These are phyloP conservation scores for Styela plicata DNA, from an alignment of 23 tunicate genomes.

Conservation along the genomic window DNA sequence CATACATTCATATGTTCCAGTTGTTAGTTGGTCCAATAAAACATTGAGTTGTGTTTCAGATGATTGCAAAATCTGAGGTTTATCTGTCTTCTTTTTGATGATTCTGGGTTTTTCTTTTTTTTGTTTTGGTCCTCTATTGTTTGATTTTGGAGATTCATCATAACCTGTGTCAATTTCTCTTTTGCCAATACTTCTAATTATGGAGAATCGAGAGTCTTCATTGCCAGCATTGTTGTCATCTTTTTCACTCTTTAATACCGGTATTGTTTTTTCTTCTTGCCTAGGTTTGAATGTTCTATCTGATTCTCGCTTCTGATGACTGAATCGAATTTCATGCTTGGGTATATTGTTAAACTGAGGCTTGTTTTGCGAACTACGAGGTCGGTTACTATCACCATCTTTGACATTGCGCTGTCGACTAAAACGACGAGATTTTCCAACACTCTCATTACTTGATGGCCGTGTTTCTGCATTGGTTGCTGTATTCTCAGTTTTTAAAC, in stretches of 20 bases:
- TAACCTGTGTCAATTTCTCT: conserved; percentile 10
- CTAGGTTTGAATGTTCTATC: neutral
- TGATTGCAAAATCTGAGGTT: conserved; percentile 35
- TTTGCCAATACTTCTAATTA: conserved; percentile 8
- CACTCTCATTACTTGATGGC: conserved; percentile 12
- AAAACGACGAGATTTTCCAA: conserved; percentile 55
- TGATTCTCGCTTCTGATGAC: conserved; percentile 50
- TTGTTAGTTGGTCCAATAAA: conserved; percentile 60
- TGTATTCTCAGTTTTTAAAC: neutral
- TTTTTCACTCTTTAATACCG: neutral
- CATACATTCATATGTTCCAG: conserved; percentile 86
- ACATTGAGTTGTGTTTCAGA: conserved; percentile 52
- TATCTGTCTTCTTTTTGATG: conserved; percentile 13
- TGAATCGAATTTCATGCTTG: conserved; percentile 53
- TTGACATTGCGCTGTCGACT: conserved; percentile 50
- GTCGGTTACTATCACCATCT: conserved; percentile 33
- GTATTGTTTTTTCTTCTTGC: neutral
- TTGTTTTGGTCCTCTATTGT: neutral
- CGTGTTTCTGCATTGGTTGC: conserved; percentile 2
- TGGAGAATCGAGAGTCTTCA: neutral
- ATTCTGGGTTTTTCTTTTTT: neutral
- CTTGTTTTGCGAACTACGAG: conserved; percentile 25
- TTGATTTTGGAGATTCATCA: neutral
- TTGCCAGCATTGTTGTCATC: neutral
- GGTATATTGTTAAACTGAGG: neutral